Evolutionary conservation across 1,140 invertebrate genomes (phyloP).

Genomic region (Paralvinella palmiformis): DNA sequence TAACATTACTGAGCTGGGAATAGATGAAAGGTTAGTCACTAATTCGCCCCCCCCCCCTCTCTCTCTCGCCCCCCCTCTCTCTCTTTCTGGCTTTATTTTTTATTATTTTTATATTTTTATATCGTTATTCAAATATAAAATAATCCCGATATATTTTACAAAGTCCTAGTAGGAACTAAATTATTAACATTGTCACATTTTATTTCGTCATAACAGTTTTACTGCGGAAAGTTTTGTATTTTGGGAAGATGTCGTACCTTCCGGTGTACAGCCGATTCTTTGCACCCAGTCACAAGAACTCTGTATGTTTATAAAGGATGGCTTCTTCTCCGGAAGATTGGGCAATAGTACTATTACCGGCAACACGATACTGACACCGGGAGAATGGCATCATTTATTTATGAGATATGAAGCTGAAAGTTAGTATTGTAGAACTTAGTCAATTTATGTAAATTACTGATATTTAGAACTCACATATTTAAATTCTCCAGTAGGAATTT

Average conservation of each 20-base stretch:
- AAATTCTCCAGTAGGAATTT: neutral
- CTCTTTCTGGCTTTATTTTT: neutral
- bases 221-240: conserved; percentile 27
- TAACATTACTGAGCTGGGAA: neutral
- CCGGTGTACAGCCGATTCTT: conserved; percentile 23
- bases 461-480: neutral
- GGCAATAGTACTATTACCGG: neutral
- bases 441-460: neutral
- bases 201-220: conserved; percentile 25
- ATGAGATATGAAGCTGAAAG: conserved; percentile 10
- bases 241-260: conserved; percentile 14
- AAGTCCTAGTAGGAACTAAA: neutral
- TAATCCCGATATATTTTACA: too few relatives aligned
- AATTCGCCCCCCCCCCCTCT: too few relatives aligned
- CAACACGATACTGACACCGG: neutral
- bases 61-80: too few relatives aligned
- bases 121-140: neutral
- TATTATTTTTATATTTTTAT: neutral
- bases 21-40: conserved; percentile 16
- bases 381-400: neutral
- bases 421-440: neutral
- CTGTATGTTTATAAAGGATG: conserved; percentile 25
- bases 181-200: neutral
- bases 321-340: conserved; percentile 10
- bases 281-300: conserved; percentile 20